phyloP scores from a whole-genome alignment of 2,113 vertebrate genomes.

The Rafetus swinhoei region DNA sequence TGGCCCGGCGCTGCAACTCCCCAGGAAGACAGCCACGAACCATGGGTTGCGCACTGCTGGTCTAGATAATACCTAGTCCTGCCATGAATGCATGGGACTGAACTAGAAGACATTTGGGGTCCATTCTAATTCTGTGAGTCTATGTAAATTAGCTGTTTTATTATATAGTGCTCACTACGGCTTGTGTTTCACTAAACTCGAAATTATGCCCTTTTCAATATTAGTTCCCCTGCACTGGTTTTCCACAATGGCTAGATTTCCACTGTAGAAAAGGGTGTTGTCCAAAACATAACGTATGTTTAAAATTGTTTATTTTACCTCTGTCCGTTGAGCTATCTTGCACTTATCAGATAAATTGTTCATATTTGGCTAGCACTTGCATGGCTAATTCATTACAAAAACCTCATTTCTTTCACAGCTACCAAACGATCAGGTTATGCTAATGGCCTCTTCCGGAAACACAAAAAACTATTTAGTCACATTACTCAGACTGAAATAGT shows the following conservation, averaged over 20 bases:
- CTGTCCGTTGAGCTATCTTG: neutral
- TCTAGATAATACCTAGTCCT: too few relatives aligned
- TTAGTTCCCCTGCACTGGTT: neutral
- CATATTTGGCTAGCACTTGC: neutral
- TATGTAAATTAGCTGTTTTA: neutral
- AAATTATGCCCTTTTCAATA: fast-evolving
- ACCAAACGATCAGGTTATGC: neutral
- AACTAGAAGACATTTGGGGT: too few relatives aligned
- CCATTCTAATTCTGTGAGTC: too few relatives aligned
- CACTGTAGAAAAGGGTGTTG: neutral
- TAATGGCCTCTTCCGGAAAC: constrained; percentile 25
- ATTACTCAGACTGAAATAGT: constrained; percentile 28
- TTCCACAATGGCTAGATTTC: neutral
- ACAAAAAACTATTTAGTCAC: constrained; percentile 46
- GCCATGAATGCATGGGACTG: too few relatives aligned
- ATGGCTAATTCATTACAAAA: constrained; percentile 2
- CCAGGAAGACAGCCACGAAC: too few relatives aligned
- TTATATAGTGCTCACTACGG: neutral
- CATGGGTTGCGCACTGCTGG: too few relatives aligned
- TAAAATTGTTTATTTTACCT: neutral
- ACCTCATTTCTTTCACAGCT: constrained; percentile 8
- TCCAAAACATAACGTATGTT: fast-evolving
- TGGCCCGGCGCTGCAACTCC: too few relatives aligned
- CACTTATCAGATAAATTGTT: neutral
- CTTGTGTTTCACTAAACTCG: neutral